These are phyloP conservation scores for Oncorhynchus kisutch DNA, from an alignment of 2,113 vertebrate genomes.

Conservation along the genomic window DNA sequence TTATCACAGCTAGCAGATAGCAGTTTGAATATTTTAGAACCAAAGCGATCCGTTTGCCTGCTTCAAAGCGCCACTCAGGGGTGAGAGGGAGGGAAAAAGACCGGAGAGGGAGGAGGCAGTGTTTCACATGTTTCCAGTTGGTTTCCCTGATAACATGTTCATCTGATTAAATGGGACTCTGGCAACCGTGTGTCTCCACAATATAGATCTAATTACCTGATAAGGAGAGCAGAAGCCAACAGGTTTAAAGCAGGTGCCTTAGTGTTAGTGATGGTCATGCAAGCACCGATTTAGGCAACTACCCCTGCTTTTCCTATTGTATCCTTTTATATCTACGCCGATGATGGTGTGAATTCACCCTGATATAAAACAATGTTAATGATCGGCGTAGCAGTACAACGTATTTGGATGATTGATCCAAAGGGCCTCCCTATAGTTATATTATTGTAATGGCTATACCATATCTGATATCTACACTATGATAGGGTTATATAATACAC, in stretches of 20 bases:
- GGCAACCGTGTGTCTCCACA: slow-evolving; percentile 22
- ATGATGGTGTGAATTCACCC: background rate
- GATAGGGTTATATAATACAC: slow-evolving; percentile 27
- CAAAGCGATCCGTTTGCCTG: slow-evolving; percentile 30
- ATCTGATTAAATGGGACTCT: slow-evolving; percentile 42
- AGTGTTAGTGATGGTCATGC: background rate
- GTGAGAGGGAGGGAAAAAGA: background rate
- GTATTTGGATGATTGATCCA: background rate
- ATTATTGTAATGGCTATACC: background rate
- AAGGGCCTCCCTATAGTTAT: background rate
- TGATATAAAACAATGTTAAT: background rate
- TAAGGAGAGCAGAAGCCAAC: background rate
- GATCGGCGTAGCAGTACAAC: background rate
- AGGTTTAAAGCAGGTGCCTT: slow-evolving; percentile 3
- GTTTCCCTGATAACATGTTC: slow-evolving; percentile 16
- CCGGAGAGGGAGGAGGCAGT: background rate
- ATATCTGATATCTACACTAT: background rate
- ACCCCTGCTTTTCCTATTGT: background rate
- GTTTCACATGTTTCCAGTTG: slow-evolving; percentile 52
- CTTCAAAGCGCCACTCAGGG: slow-evolving; percentile 39
- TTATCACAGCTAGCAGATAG: slow-evolving; percentile 24
- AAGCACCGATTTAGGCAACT: slow-evolving; percentile 1
- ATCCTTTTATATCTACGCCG: background rate
- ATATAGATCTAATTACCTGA: slow-evolving; percentile 33
- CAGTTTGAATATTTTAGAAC: slow-evolving; percentile 30